Evolutionary conservation across 2,888 invertebrate genomes (phyloP), one percentile per base, ranked within the genome.

Genomic region (Athalia rosae): DNA sequence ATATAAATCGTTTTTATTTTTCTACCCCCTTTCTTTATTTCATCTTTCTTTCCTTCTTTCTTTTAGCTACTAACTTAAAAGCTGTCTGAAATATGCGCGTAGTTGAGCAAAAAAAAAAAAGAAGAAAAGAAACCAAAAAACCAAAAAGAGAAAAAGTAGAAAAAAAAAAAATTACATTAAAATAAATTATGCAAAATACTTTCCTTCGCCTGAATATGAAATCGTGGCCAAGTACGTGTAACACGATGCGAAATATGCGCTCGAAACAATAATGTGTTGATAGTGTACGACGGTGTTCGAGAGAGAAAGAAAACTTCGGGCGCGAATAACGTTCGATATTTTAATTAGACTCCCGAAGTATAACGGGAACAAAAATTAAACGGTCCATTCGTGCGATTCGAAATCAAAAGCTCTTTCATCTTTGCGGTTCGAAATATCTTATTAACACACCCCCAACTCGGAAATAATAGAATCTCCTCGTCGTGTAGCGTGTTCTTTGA

Each of bases 151-250:
- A 63, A 11, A 63, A 80, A 79, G 82, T 80, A 81, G 82, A 81
- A 80, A 79, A 81, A 83, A 76, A 79, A 82, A 82, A 85, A 85
- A 84, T 84, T 82, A 81, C 83, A 84, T 84, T 83, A 84, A 87
- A 87, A 86, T 86, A 85, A 87, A 86, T 86, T 87, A 87, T 87
- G 86, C 84, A 87, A 87, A 87, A 86, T 85, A 87, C 84, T 86
- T 87, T 86, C 81, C 85, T 86, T 83, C 84, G 82, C 82, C 78
- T 82, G 84, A 86, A 87, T 87, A 87, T 87, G 83, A 86, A 86
- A 87, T 86, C 82, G 82, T 78, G 81, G 56, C 47, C 77, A 76
- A 80, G 80, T 79, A 78, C 80, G 73, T 76, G 85, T 84, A 82
- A 84, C 84, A 83, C 83, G 83, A 83, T 78, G 84, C 82, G 67